A percentile compares a stretch with the other conserved stretches of the same genome.
Evolutionary conservation across 2,113 vertebrate genomes (phyloP).

Genomic region (Mormyrus lacerda): DNA sequence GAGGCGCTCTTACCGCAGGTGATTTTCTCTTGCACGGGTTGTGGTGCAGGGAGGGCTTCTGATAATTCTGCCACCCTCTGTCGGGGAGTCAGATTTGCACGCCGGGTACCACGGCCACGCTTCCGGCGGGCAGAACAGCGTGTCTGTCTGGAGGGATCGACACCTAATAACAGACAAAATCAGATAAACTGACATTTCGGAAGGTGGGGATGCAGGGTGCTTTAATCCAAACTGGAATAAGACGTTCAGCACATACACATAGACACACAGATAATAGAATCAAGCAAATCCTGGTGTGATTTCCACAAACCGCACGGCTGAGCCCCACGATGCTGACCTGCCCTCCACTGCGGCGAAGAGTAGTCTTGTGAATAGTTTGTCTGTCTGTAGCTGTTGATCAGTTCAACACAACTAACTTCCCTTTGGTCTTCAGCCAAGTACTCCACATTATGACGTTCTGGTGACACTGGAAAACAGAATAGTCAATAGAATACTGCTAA

Average conservation of each 20-base stretch:
- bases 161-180: slow-evolving; percentile 48
- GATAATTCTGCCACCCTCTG: slow-evolving; percentile 35
- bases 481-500: not conserved
- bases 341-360: slow-evolving; percentile 59
- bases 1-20: slow-evolving; percentile 73
- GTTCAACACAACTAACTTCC: slow-evolving; percentile 31
- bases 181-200: not conserved
- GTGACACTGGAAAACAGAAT: slow-evolving; percentile 63
- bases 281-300: not conserved
- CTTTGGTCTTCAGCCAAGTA: slow-evolving; percentile 42
- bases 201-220: no score
- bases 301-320: not conserved
- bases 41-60: slow-evolving; percentile 13
- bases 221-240: not conserved
- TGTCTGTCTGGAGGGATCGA: slow-evolving; percentile 52
- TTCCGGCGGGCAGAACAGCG: slow-evolving; percentile 45
- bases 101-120: slow-evolving; percentile 53
- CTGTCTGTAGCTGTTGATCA: slow-evolving; percentile 46
- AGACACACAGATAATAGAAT: not conserved
- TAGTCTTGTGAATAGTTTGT: slow-evolving; percentile 43
- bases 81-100: slow-evolving; percentile 38
- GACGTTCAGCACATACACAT: not conserved
- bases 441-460: slow-evolving; percentile 59
- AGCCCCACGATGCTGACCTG: slow-evolving; percentile 48
- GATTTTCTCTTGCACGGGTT: slow-evolving; percentile 53